phyloP scores from a whole-genome alignment of 2,797 vertebrate species.

The Merluccius polli region DNA sequence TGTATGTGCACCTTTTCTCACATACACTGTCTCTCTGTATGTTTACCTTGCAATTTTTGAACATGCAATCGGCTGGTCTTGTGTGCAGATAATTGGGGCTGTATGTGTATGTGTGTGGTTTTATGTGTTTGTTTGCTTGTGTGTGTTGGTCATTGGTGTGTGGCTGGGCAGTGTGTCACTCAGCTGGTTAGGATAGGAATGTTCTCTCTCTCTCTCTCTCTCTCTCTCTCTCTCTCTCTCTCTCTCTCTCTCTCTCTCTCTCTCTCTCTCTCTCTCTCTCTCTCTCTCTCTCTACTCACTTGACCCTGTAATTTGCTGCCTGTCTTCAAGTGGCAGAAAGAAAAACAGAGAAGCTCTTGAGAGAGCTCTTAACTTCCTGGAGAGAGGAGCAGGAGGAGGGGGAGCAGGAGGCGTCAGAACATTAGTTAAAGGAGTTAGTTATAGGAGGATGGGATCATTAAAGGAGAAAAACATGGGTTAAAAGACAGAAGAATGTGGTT shows the following conservation, averaged over 20 bases:
- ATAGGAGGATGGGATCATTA: no score
- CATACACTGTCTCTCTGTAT: neutral
- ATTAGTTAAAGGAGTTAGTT: neutral
- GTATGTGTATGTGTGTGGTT: slow-evolving; percentile 2
- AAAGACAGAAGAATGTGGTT: no score
- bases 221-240: neutral
- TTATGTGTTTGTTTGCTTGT: slow-evolving; percentile 17
- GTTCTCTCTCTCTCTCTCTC: slow-evolving; percentile 19
- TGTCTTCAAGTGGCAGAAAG: slow-evolving; percentile 69
- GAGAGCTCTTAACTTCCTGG: neutral
- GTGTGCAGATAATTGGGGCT: neutral
- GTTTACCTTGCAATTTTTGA: slow-evolving; percentile 1
- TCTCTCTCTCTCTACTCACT: slow-evolving; percentile 34
- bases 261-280: neutral
- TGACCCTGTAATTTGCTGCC: slow-evolving; percentile 73
- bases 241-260: neutral
- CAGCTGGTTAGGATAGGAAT: slow-evolving; percentile 66
- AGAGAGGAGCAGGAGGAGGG: neutral
- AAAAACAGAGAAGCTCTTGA: slow-evolving; percentile 58
- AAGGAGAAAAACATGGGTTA: no score
- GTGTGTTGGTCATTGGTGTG: slow-evolving; percentile 30
- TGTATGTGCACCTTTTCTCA: neutral
- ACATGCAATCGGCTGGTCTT: neutral
- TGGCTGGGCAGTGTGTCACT: slow-evolving; percentile 26
- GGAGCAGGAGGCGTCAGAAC: neutral